Conservation (phyloP, 2,888 invertebrate genomes). For the Sesia bembeciformis region DNA sequence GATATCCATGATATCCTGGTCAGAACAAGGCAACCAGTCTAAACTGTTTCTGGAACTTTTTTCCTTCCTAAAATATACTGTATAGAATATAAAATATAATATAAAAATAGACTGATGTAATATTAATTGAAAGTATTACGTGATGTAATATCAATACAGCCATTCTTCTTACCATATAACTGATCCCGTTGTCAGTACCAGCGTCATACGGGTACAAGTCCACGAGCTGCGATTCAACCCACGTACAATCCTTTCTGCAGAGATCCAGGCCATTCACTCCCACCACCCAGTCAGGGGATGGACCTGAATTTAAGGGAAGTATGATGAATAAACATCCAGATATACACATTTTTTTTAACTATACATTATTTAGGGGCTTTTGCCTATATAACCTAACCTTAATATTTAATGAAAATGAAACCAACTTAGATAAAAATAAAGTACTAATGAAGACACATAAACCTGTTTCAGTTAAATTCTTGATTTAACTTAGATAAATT, state of each 20-base stretch:
- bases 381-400: no score
- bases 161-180: slow-evolving; percentile 82
- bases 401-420: no score
- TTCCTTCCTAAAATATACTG: no score
- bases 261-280: slow-evolving; percentile 92
- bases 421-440: no score
- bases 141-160: no score
- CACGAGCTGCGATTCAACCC: slow-evolving; percentile 87
- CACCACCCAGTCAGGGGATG: slow-evolving; percentile 98
- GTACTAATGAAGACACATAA: background rate
- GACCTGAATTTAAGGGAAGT: slow-evolving; percentile 70
- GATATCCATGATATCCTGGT: no score
- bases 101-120: no score
- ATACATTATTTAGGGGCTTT: background rate
- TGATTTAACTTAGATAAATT: no score
- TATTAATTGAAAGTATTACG: no score
- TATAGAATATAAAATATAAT: no score
- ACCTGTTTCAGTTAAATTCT: background rate
- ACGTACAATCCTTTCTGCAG: slow-evolving; percentile 91
- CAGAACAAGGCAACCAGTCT: no score
- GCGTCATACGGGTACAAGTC: slow-evolving; percentile 97
- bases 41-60: background rate
- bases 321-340: background rate
- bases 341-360: background rate
- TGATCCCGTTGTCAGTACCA: slow-evolving; percentile 94